Evolutionary conservation across 1,140 invertebrate genomes (phyloP).

Genomic region (Zaprionus ghesquierei): DNA sequence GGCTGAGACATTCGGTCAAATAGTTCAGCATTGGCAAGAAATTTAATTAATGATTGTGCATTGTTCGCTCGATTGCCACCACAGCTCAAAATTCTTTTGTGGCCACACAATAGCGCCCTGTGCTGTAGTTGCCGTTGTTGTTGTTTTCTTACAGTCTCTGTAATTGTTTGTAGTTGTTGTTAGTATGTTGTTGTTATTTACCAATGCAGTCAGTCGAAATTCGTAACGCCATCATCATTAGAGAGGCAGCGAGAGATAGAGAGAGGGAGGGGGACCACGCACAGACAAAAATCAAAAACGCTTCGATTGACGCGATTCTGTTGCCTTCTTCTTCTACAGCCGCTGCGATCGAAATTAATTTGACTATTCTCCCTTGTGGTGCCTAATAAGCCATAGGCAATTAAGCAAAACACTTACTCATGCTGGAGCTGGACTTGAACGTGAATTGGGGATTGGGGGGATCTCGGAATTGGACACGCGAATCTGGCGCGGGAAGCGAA

Average conservation of each 20-base stretch:
- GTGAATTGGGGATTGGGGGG: background rate
- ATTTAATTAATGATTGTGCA: conserved; percentile 78
- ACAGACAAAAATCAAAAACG: conserved; percentile 40
- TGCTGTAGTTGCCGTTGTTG: conserved; percentile 12
- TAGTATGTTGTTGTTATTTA: conserved; percentile 20
- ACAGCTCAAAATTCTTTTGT: conserved; percentile 64
- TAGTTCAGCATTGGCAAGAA: conserved; percentile 56
- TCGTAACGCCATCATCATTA: conserved; percentile 81
- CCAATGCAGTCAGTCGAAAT: conserved; percentile 69
- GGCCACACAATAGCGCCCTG: conserved; percentile 46
- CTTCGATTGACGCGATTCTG: conserved; percentile 26
- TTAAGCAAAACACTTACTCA: conserved; percentile 81
- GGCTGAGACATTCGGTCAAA: conserved; percentile 35
- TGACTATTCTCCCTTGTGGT: conserved; percentile 68
- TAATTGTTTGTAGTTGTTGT: conserved; percentile 57
- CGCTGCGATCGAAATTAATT: conserved; percentile 70
- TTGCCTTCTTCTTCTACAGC: conserved; percentile 6
- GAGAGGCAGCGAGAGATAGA: conserved; percentile 37
- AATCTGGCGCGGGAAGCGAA: conserved; percentile 37
- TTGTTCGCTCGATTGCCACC: conserved; percentile 70
- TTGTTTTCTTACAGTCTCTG: conserved; percentile 22
- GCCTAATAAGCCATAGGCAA: conserved; percentile 81
- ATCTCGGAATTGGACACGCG: conserved; percentile 50
- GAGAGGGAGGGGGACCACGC: conserved; percentile 36
- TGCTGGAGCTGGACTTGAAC: conserved; percentile 40